Evolutionary conservation across 2,888 invertebrate genomes (phyloP).

Genomic region (Escarpia spicata): DNA sequence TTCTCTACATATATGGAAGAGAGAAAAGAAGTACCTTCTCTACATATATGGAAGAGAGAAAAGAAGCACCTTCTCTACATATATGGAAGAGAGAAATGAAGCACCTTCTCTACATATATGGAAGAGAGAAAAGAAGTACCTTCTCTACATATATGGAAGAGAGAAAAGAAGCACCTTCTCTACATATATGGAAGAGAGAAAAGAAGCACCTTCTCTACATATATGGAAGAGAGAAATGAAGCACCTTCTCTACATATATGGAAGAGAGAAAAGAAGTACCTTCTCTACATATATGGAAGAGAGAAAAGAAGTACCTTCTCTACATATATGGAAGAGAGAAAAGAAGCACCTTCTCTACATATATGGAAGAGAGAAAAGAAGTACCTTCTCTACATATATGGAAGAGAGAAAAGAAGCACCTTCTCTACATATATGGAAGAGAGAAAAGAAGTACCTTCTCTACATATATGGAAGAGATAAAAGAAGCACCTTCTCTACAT

Average conservation of each 20-base stretch:
- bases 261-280: not conserved
- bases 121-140: not conserved
- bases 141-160: not conserved
- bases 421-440: not conserved
- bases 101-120: not conserved
- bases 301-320: not conserved
- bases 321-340: not conserved
- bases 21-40: not conserved
- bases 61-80: not conserved
- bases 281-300: not conserved
- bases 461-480: not conserved
- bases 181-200: not conserved
- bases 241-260: not conserved
- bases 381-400: not conserved
- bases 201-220: conserved; percentile 70
- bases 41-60: not conserved
- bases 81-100: not conserved
- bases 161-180: not conserved
- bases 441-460: not conserved
- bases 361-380: not conserved
- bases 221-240: not conserved
- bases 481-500: not conserved
- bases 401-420: not conserved
- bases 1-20: not conserved
- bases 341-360: not conserved